A percentile compares a stretch with the other conserved stretches of the same genome.
Conservation (phyloP, 35 echinoderm and acorn worm species). For the Apostichopus japonicus region DNA sequence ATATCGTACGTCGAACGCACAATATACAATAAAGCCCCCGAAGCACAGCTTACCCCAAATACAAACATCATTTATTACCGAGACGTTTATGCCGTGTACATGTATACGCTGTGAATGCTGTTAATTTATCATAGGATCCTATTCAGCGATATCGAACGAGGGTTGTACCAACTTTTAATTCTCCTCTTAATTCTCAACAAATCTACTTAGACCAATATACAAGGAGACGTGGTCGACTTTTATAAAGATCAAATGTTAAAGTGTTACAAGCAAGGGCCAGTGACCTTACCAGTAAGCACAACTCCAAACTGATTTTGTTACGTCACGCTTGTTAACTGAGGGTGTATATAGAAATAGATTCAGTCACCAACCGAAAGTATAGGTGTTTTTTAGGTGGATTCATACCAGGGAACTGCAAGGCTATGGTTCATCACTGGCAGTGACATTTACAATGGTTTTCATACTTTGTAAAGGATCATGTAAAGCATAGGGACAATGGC, state of each 20-base stretch:
- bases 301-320: too few relatives aligned
- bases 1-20: too few relatives aligned
- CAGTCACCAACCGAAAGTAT: too few relatives aligned
- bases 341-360: too few relatives aligned
- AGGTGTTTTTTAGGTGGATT: too few relatives aligned
- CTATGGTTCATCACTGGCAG: too few relatives aligned
- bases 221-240: background rate
- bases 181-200: background rate
- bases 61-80: background rate
- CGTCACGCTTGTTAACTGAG: too few relatives aligned
- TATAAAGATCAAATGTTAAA: background rate
- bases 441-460: too few relatives aligned
- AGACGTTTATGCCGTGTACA: too few relatives aligned
- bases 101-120: background rate
- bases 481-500: too few relatives aligned
- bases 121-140: background rate
- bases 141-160: background rate
- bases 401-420: too few relatives aligned
- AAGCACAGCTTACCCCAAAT: background rate
- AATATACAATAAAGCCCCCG: background rate
- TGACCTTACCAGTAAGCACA: background rate
- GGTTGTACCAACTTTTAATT: background rate
- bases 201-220: background rate
- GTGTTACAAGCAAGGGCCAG: background rate
- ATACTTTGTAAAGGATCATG: too few relatives aligned